Conservation (phyloP, 2,888 invertebrate genomes). For the Oscheius sp. region DNA sequence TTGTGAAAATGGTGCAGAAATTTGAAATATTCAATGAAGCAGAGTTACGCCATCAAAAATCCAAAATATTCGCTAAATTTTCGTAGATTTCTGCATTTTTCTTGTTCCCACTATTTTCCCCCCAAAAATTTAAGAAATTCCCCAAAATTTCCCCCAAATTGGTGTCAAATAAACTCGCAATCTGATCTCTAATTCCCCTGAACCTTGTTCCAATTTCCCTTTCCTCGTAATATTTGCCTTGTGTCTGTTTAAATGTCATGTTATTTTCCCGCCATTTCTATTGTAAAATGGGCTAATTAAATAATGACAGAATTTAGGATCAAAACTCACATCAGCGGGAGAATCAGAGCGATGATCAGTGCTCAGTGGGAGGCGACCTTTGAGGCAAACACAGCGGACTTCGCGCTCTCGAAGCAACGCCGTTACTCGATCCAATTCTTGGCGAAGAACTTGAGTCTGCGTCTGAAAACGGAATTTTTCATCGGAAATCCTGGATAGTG, state of each 20-base stretch:
- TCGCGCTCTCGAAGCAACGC: conserved; percentile 66
- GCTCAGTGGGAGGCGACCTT: conserved; percentile 41
- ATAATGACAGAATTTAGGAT: background rate
- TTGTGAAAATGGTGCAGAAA: no score
- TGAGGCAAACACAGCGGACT: conserved; percentile 64
- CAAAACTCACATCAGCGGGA: conserved; percentile 34
- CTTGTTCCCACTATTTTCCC: no score
- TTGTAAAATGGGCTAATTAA: background rate
- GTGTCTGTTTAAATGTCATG: conserved; percentile 14
- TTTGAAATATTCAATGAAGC: no score
- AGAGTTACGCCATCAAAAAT: no score
- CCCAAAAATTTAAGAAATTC: no score
- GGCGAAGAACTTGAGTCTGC: conserved; percentile 66
- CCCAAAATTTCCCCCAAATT: no score
- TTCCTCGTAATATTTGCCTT: background rate
- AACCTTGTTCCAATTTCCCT: no score
- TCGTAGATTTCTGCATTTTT: no score
- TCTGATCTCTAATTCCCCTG: no score
- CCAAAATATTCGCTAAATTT: no score
- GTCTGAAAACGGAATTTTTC: conserved; percentile 57
- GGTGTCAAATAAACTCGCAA: no score
- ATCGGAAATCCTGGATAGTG: no score
- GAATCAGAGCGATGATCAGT: conserved; percentile 35
- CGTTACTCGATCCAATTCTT: conserved; percentile 69
- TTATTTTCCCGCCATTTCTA: background rate